Percentiles rank a stretch among this genome's conserved stretches.
These are phyloP conservation scores for Rhagophthalmus giganteus DNA, from an alignment of 2,888 invertebrate genomes.

Conservation along the genomic window DNA sequence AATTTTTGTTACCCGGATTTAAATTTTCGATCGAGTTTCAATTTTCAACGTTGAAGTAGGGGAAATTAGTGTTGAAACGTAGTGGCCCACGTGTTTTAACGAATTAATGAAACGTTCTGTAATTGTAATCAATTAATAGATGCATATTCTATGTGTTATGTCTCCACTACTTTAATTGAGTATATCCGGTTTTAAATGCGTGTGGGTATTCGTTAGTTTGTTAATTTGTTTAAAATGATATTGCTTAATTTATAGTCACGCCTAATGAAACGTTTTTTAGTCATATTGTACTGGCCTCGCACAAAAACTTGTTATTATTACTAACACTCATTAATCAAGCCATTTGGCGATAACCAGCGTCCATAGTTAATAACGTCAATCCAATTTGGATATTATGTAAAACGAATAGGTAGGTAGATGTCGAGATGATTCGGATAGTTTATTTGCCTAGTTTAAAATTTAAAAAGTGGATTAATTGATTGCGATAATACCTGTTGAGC, in stretches of 20 bases:
- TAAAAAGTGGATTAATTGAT: too few species aligned
- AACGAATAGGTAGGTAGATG: constrained; percentile 6
- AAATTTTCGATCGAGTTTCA: too few species aligned
- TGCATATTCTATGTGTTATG: constrained; percentile 40
- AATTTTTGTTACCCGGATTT: too few species aligned
- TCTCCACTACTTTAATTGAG: constrained; percentile 39
- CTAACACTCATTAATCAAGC: constrained; percentile 22
- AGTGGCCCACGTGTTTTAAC: constrained; percentile 27
- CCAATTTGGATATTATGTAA: constrained; percentile 16
- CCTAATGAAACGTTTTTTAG: constrained; percentile 33
- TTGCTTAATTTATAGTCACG: constrained; percentile 36
- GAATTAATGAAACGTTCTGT: constrained; percentile 30
- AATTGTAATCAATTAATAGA: constrained; percentile 46
- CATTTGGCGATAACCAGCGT: constrained; percentile 17
- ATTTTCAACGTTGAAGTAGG: too few species aligned
- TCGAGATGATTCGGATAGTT: neutral
- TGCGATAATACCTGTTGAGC: constrained; percentile 1
- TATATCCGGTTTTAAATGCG: constrained; percentile 41
- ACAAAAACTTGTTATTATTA: constrained; percentile 16
- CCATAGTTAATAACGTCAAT: constrained; percentile 7
- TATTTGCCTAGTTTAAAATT: too few species aligned
- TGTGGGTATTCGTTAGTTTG: constrained; percentile 42
- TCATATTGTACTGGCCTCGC: constrained; percentile 16
- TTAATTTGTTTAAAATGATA: constrained; percentile 42
- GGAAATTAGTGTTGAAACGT: too few species aligned